Base-by-base conservation (phyloP, 2,888 invertebrate species). In the Drosophila suboccidentalis region DNA sequence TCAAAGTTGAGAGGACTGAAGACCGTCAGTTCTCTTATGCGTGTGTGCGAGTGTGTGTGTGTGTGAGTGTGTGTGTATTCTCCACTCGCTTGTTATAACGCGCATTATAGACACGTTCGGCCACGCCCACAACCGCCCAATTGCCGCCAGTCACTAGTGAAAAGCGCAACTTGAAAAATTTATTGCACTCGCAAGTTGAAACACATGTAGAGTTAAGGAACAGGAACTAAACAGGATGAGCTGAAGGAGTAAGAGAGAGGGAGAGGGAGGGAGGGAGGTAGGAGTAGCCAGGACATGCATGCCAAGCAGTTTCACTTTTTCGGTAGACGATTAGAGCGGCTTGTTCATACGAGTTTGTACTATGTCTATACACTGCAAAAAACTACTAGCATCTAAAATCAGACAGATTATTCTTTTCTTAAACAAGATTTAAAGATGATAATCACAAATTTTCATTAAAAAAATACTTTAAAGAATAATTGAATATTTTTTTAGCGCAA, bases 101-200 rank as follows among this genome's bases (percentile, higher is more conserved):
- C 81, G 81, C 83, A 78, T 86, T 90, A 90, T 90, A 84, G 90
- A 89, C 89, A 87, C 90, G 87, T 78, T 62, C 60, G 49, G 76
- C 55, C 80, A 89, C 87, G 82, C 89, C 26, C 26, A 26, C 26
- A 26, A 26, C 26, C 26, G 26, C 26, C 89, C 88, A 67, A 63
- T 49, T 49, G 69, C 53, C 61, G 58, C 34, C 59, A 47, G 65
- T 58, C 46, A 36, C 51, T 67, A 70, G 66, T 75, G 68, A 90
- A 87, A 87, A 87, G 89, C 79, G 87, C 87, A 87, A 89, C 85
- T 87, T 88, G 87, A 81, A 76, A 68, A 84, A 90, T 89, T 90
- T 87, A 87, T 87, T 90, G 89, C 90, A 78, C 78, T 89, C 82
- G 50, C 50, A 75, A 74, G 74, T 79, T 39, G 17, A 62, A 73